Base-by-base conservation (phyloP, 2,797 vertebrate genomes). In the Malacoraja senta region DNA sequence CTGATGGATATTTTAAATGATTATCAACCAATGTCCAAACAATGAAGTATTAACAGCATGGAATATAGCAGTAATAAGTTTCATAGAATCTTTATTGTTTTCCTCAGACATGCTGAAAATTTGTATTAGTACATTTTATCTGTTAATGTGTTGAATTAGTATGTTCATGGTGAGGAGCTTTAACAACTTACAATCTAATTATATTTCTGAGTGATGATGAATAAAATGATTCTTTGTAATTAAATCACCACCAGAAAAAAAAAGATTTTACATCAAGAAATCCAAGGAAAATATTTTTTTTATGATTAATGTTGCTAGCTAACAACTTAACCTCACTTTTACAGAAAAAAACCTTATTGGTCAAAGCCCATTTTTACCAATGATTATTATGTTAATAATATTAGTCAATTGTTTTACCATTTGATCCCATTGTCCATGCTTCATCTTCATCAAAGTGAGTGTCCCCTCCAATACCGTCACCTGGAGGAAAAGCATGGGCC, bases 361-460 rank as follows among this genome's bases (percentile, higher is more conserved):
- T 29, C 29, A 61, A 1, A 61, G 61, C 10, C 17, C 26, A 61
- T 86, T 86, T 61, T 35, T 24, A 24, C 10, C 35, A 91, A 38
- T 74, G 13, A 91, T 72, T 72, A 79, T 79, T 80, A 91, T 29
- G 26, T 13, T 44, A 53, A 91, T 72, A 91, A 74, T 10, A 74
- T 53, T 65, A 63, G 8, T 80, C 17, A 78, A 32, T 94, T 95
- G 93, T 44, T 92, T 71, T 94, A 97, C 97, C 96, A 93, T 15
- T 71, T 86, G 94, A 95, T 53, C 95, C 95, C 93, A 93, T 95
- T 2, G 96, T 97, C 98, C 98, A 98, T 0, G 95, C 96, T 95
- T 99, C 97, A 94, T 98, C 98, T 10, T 99, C 98, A 90, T 99
- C 98, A 93, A 99, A 98, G 94, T 99, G 98, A 44, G 97, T 96